These are phyloP conservation scores for Styela plicata DNA, from an alignment of 23 tunicate genomes.

Conservation along the genomic window DNA sequence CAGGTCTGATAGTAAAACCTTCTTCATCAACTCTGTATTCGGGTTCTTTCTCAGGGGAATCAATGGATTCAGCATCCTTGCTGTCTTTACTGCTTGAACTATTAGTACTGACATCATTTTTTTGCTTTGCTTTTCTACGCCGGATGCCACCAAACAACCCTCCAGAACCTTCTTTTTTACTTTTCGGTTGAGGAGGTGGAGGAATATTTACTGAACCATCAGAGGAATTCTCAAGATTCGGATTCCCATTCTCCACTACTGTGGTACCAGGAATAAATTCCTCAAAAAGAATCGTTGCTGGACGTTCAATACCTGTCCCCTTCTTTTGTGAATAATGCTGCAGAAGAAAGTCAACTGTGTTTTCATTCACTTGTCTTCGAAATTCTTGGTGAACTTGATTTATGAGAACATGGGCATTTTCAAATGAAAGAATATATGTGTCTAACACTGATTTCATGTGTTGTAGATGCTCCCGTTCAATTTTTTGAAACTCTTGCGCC, in stretches of 20 bases:
- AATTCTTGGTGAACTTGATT: conserved; percentile 88
- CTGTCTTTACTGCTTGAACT: conserved; percentile 28
- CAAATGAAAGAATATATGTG: conserved; percentile 62
- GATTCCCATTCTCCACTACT: not conserved
- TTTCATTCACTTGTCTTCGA: conserved; percentile 65
- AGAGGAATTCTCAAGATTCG: not conserved
- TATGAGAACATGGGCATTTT: conserved; percentile 68
- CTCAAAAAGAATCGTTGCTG: conserved; percentile 69
- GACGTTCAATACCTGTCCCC: conserved; percentile 88
- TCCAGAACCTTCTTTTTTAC: conserved; percentile 20
- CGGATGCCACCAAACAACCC: conserved; percentile 19
- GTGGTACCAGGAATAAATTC: conserved; percentile 47
- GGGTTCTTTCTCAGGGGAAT: not conserved
- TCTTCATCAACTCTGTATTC: conserved; percentile 85
- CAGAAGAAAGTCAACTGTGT: conserved; percentile 37
- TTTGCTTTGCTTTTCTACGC: conserved; percentile 8
- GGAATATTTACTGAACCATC: not conserved
- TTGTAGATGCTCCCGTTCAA: conserved; percentile 71
- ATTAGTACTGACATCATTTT: conserved; percentile 4
- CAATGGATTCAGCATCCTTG: conserved; percentile 46
- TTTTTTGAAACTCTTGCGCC: conserved; percentile 83
- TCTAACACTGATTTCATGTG: conserved; percentile 77
- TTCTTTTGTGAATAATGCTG: conserved; percentile 61
- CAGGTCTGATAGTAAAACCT: conserved; percentile 88
- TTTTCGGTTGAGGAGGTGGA: not conserved